Evolutionary conservation across 2,888 invertebrate genomes (phyloP).

Genomic region (Xestia c-nigrum): DNA sequence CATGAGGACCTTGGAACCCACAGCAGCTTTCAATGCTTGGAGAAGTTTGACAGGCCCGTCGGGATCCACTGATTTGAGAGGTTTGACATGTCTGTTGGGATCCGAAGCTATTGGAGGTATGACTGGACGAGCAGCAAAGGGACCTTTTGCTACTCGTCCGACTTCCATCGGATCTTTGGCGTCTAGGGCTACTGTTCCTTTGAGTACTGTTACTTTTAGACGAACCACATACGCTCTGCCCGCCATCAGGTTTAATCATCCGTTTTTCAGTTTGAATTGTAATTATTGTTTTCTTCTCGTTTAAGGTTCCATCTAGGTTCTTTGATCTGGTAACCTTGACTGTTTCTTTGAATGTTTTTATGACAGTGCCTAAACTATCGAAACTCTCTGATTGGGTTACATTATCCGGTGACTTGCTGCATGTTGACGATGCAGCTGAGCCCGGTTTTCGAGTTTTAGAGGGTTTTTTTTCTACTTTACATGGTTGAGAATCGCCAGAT

Average conservation of each 20-base stretch:
- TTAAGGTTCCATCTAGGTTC: conserved; percentile 29
- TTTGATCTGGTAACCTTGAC: conserved; percentile 6
- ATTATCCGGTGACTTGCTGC: not conserved
- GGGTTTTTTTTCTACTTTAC: not conserved
- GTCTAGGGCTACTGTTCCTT: not conserved
- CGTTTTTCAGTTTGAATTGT: conserved; percentile 19
- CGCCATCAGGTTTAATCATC: not conserved
- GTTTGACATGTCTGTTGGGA: too few relatives aligned
- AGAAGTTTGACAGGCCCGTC: not conserved
- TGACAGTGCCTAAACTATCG: not conserved
- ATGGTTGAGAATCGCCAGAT: not conserved
- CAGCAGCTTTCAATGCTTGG: too few relatives aligned
- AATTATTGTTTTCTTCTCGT: conserved; percentile 13
- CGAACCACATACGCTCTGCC: not conserved
- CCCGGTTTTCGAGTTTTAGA: not conserved
- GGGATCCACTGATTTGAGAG: not conserved
- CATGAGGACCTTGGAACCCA: too few relatives aligned
- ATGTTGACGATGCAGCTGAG: not conserved
- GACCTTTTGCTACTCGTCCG: not conserved
- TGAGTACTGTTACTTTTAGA: not conserved
- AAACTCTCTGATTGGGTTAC: not conserved
- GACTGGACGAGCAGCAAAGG: not conserved
- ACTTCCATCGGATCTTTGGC: not conserved
- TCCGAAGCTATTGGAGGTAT: not conserved
- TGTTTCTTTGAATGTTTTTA: conserved; percentile 3